These are phyloP conservation scores for Acrocephalus scirpaceus DNA, from an alignment of 2,797 vertebrate genomes.

Conservation along the genomic window DNA sequence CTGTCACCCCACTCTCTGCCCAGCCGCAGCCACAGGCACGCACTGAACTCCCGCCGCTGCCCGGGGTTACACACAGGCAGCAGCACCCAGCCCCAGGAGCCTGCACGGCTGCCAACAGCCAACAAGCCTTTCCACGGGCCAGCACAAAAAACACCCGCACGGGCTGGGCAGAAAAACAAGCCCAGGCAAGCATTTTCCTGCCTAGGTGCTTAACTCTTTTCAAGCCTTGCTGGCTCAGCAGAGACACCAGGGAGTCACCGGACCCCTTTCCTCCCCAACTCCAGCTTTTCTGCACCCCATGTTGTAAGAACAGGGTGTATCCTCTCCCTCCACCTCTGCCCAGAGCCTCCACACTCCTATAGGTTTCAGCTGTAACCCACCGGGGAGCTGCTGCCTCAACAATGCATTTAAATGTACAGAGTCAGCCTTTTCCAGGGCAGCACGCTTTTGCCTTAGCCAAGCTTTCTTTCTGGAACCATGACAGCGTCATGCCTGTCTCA, in stretches of 20 bases:
- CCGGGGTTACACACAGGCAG: background rate
- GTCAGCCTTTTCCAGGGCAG: background rate
- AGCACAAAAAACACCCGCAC: background rate
- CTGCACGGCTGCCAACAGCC: background rate
- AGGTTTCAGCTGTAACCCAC: background rate
- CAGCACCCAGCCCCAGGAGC: background rate
- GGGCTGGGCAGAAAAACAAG: background rate
- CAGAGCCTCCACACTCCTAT: accelerated
- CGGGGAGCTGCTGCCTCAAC: background rate
- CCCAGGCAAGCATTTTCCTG: background rate
- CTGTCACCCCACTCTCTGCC: background rate
- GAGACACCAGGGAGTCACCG: background rate
- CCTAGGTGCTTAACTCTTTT: background rate
- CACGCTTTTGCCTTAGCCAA: background rate
- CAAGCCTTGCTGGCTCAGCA: background rate
- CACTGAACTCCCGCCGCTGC: accelerated
- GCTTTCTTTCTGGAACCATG: background rate
- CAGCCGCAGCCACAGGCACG: accelerated
- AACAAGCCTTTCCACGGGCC: background rate
- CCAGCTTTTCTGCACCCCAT: background rate
- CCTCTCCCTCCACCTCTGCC: background rate
- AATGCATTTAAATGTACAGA: background rate
- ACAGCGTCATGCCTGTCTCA: background rate
- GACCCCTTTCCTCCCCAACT: background rate
- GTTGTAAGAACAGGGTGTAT: background rate